These are phyloP conservation scores for Oscheius onirici DNA, from an alignment of 2,888 invertebrate genomes.

Conservation along the genomic window DNA sequence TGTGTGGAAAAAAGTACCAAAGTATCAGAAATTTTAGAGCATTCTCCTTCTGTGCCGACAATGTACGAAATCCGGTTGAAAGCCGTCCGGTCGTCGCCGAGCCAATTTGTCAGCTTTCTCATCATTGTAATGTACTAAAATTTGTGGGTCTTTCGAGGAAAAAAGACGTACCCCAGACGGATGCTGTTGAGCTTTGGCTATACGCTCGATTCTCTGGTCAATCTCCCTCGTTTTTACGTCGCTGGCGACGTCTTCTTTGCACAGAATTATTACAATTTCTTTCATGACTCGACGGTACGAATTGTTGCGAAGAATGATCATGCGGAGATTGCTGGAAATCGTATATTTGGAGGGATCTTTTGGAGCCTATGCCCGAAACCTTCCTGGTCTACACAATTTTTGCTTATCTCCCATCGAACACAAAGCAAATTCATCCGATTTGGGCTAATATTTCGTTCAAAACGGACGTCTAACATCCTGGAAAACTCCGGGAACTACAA, in stretches of 20 bases:
- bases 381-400: too few species aligned
- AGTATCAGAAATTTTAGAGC: constrained; percentile 11
- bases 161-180: constrained; percentile 14
- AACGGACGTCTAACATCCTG: too few species aligned
- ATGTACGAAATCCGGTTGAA: constrained; percentile 36
- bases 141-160: not conserved
- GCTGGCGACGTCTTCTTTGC: not conserved
- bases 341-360: not conserved
- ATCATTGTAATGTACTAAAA: constrained; percentile 33
- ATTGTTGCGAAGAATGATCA: constrained; percentile 36
- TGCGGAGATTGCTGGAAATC: constrained; percentile 36
- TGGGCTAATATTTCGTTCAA: too few species aligned
- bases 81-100: constrained; percentile 30
- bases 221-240: constrained; percentile 21
- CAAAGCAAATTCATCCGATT: too few species aligned
- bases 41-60: constrained; percentile 35
- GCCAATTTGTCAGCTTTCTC: constrained; percentile 38
- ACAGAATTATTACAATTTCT: constrained; percentile 20
- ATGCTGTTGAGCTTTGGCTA: constrained; percentile 36
- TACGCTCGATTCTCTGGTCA: constrained; percentile 34
- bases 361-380: too few species aligned
- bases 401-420: too few species aligned
- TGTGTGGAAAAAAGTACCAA: constrained; percentile 27
- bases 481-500: too few species aligned
- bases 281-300: constrained; percentile 34